phyloP scores from a whole-genome alignment of 2,113 vertebrate species.

The Clarias magur region DNA sequence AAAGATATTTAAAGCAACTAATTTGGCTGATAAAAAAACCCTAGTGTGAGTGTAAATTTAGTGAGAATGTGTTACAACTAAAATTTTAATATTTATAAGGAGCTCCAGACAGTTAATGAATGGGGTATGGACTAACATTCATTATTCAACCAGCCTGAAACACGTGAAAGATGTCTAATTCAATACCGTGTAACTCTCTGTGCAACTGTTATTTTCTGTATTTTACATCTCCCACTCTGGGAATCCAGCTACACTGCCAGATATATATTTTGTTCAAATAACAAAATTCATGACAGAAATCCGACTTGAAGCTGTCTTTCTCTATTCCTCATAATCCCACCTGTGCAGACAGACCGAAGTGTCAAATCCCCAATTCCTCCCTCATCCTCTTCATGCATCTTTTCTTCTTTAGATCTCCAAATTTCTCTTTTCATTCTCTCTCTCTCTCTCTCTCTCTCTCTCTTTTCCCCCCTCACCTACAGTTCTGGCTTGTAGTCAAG shows the following conservation, averaged over 20 bases:
- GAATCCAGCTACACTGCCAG: neutral
- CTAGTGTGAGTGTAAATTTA: neutral
- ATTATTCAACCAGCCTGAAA: neutral
- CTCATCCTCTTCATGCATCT: conserved; percentile 15
- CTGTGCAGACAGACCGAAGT: neutral
- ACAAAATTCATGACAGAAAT: neutral
- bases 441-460: conserved; percentile 6
- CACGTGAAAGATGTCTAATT: neutral
- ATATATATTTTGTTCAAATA: neutral
- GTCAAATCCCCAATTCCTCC: neutral
- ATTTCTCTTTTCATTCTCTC: neutral
- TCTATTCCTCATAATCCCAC: neutral
- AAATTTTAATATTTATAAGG: neutral
- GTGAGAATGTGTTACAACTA: neutral
- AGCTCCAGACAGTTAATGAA: neutral
- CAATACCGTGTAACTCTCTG: neutral
- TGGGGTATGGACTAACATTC: neutral
- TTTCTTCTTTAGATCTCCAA: neutral
- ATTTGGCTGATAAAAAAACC: neutral
- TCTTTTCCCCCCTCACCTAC: neutral
- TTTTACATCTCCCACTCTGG: neutral
- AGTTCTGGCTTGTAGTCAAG: conserved; percentile 41
- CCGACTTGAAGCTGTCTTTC: neutral
- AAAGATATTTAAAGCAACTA: neutral
- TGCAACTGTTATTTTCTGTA: neutral